Base-by-base conservation (phyloP, 2,797 vertebrate species). In the Chrysocyon brachyurus region DNA sequence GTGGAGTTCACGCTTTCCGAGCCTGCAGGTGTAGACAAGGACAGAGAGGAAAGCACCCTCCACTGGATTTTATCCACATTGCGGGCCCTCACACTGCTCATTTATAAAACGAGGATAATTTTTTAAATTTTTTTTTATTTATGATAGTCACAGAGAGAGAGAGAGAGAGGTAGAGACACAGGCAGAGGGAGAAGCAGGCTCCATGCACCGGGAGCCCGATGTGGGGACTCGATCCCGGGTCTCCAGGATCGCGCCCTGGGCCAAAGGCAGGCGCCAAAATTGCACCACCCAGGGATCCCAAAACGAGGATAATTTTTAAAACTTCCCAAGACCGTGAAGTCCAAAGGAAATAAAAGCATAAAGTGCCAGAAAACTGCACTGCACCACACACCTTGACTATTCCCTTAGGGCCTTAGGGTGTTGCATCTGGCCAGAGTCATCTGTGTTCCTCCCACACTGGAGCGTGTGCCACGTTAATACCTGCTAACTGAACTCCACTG, bases 381-480 rank as follows among this genome's bases (percentile, higher is more conserved):
- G 33, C n/a, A 22, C 28, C 33, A 56, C 3, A 33, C 77, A 52
- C 15, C 24, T 56, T 17, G 22, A 11, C 2, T 9, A 82, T 6
- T 6, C 61, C 33, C 66, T 40, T 10, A 7, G 28, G 26, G 49
- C 54, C 22, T 33, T 10, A 46, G 56, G 1, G 49, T 31, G 54
- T n/a, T 19, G 3, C 46, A 66, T 19, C 70, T 31, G 21, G 72
- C 40, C 40, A 16, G 8, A 40, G 1, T 24, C 33, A 66, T 26
- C 56, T 17, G 70, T 19, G 61, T 54, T 28, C 24, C 36, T 81
- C 12, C 31, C 12, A 17, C 61, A n/a, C 0, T 24, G 3, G 52
- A 14, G n/a, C 5, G 36, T 64, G 28, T 3, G 16, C 40, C 11
- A 22, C 12, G 6, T 2, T 40, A 12, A 6, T 3, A 52, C 0